Base-by-base conservation (phyloP, 2,797 vertebrate genomes). In the Prunella strophiata region DNA sequence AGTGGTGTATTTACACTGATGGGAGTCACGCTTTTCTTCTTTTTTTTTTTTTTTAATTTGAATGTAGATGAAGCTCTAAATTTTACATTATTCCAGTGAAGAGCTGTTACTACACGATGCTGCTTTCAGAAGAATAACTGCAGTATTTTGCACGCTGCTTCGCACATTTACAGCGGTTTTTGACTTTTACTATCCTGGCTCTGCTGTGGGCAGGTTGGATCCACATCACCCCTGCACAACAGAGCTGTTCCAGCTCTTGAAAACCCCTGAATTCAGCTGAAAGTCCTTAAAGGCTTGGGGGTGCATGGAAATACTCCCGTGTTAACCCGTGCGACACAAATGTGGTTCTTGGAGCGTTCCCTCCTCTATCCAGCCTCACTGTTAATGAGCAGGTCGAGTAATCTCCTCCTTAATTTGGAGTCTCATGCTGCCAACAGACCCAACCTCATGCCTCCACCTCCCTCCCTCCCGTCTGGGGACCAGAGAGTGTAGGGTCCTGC, bases 41-140 rank as follows among this genome's bases (percentile, higher is more conserved):
- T 72, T 34, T 86, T 58, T 72, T 30, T 58, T 61, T 58, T 68
- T 85, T 54, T 91, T 50, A 58, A 85, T 92, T 89, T n/a, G 6
- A 77, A 74, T 92, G 42, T 82, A 93, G 79, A 58, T 57, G 71
- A 84, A 87, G 59, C 95, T 63, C 79, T 96, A 91, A 68, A 66
- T 95, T 93, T 95, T 91, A 32, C 19, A 59, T 95, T 94, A 93
- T 96, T 89, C 85, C 61, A 52, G 45, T 30, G 43, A 89, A 89
- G 91, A 91, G 84, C 88, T 43, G 7, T 85, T 93, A 85, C 76
- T 80, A 20, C 52, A 36, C 1, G 0, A n/a, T n/a, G 58, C 68
- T 81, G 79, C 73, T 92, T 96, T 93, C 85, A 88, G 84, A 95
- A 89, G 90, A 78, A 82, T 16, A 81, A 54, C 62, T 34, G 68